These are phyloP conservation scores for Bergia sp. DNA, from an alignment of 92 coral and sea anemone genomes.

Conservation along the genomic window DNA sequence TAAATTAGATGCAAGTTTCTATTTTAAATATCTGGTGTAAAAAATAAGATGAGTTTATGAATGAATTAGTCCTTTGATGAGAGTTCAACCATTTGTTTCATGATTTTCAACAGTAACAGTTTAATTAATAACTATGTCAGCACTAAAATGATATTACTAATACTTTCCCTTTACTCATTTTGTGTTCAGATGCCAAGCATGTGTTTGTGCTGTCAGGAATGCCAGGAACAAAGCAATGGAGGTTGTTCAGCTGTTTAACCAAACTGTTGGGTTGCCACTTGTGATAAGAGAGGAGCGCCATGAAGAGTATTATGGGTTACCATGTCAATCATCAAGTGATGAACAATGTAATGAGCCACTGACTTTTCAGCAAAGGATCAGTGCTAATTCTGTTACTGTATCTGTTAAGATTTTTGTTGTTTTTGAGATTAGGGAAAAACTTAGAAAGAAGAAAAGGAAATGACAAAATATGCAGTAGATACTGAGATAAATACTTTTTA, in stretches of 20 bases:
- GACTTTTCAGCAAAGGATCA: conserved; percentile 75
- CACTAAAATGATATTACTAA: too few species aligned
- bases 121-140: too few species aligned
- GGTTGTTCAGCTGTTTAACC: conserved; percentile 88
- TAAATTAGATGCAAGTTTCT: too few species aligned
- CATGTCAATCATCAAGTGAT: conserved; percentile 24
- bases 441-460: conserved; percentile 69
- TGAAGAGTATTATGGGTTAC: conserved; percentile 76
- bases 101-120: too few species aligned
- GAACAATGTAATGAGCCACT: conserved; percentile 52
- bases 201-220: conserved; percentile 93
- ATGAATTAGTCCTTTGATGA: too few species aligned
- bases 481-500: too few species aligned
- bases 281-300: conserved; percentile 82
- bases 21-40: too few species aligned
- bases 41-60: too few species aligned
- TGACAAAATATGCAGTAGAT: not conserved
- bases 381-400: conserved; percentile 84
- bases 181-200: conserved; percentile 84
- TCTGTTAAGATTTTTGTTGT: conserved; percentile 81
- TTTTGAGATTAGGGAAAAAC: conserved; percentile 89
- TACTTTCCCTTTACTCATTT: too few species aligned
- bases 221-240: conserved; percentile 93
- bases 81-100: too few species aligned
- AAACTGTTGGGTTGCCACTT: conserved; percentile 88